Evolutionary conservation across 2,113 vertebrate genomes (phyloP).

Genomic region (Accipiter cooperii): DNA sequence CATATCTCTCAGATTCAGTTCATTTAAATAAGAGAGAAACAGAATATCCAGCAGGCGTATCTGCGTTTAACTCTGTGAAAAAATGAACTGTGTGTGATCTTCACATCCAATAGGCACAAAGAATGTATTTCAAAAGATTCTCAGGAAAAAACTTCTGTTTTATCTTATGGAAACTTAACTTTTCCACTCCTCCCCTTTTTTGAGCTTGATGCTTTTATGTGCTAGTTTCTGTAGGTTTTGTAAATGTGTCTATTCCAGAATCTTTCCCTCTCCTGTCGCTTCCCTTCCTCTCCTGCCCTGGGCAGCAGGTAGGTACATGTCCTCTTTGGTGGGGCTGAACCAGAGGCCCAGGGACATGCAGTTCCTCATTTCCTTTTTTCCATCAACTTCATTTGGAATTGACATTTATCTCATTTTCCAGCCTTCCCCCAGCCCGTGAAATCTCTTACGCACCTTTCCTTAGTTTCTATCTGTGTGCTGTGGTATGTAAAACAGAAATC

Average conservation of each 20-base stretch:
- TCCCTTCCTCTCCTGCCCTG: background rate
- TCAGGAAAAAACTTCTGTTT: background rate
- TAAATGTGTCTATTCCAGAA: background rate
- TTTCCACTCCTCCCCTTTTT: background rate
- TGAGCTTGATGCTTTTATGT: background rate
- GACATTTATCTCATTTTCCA: background rate
- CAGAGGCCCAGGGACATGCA: rapidly evolving
- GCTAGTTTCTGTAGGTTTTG: background rate
- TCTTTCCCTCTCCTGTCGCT: background rate
- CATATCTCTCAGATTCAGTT: background rate
- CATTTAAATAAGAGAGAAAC: background rate
- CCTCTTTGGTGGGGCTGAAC: background rate
- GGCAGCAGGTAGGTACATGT: background rate
- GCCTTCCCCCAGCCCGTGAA: background rate
- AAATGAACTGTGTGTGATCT: background rate
- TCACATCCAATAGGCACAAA: background rate
- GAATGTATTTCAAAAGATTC: background rate
- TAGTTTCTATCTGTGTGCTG: background rate
- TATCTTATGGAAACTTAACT: background rate
- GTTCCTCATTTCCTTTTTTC: background rate
- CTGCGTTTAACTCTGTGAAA: background rate
- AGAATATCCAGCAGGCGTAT: background rate
- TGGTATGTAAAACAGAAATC: background rate
- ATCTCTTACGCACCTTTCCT: background rate
- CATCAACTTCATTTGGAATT: background rate